Evolutionary conservation across 2,888 invertebrate species (phyloP).

Genomic region (Sisyra nigra): DNA sequence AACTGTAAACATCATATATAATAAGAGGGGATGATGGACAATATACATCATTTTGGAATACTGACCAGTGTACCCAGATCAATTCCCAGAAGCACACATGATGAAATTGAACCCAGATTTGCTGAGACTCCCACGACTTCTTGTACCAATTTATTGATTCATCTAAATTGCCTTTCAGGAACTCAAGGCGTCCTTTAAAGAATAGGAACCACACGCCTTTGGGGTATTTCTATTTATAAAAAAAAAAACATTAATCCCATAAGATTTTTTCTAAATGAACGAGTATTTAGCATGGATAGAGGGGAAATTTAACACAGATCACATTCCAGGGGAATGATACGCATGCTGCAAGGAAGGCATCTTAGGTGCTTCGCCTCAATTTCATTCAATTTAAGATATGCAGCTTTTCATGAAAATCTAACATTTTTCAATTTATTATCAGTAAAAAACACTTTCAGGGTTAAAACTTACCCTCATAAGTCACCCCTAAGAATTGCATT

Average conservation of each 20-base stretch:
- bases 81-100: slow-evolving; percentile 91
- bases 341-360: too few relatives aligned
- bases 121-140: slow-evolving; percentile 65
- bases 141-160: slow-evolving; percentile 60
- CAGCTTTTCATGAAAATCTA: too few relatives aligned
- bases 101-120: slow-evolving; percentile 80
- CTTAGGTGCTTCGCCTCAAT: too few relatives aligned
- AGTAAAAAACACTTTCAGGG: too few relatives aligned
- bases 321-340: too few relatives aligned
- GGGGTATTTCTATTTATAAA: slow-evolving; percentile 54
- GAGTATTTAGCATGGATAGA: too few relatives aligned
- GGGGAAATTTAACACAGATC: too few relatives aligned
- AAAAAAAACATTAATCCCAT: slow-evolving; percentile 11
- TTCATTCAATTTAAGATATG: too few relatives aligned
- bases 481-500: too few relatives aligned
- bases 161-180: slow-evolving; percentile 61
- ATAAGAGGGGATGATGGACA: not conserved
- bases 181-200: slow-evolving; percentile 72
- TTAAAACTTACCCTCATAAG: too few relatives aligned
- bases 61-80: slow-evolving; percentile 73
- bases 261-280: too few relatives aligned
- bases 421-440: too few relatives aligned
- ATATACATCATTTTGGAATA: slow-evolving; percentile 8
- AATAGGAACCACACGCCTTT: slow-evolving; percentile 84
- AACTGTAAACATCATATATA: slow-evolving; percentile 25